Conservation (phyloP, 1,140 invertebrate species). For the Sarcophaga peregrina region DNA sequence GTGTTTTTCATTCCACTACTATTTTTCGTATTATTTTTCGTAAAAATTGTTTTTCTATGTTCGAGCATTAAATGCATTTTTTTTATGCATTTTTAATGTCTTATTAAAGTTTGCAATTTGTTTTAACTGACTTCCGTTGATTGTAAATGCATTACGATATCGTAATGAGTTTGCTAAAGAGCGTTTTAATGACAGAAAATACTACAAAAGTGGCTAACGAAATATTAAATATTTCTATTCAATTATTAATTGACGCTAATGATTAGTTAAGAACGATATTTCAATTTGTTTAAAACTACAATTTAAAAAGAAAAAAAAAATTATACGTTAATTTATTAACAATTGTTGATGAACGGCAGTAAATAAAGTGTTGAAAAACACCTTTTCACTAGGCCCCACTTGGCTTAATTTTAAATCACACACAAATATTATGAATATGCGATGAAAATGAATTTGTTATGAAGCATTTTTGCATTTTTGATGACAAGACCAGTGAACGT, state of each 20-base stretch:
- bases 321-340: background rate
- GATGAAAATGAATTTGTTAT: background rate
- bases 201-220: background rate
- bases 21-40: too few species aligned
- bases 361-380: background rate
- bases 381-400: background rate
- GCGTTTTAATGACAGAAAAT: background rate
- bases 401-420: too few species aligned
- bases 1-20: too few species aligned
- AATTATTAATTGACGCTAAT: background rate
- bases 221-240: background rate
- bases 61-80: background rate
- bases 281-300: too few species aligned
- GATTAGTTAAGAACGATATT: background rate
- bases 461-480: background rate
- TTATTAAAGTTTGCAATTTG: background rate
- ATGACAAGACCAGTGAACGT: background rate
- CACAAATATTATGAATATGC: too few species aligned
- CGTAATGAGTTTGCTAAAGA: background rate
- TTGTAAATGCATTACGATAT: background rate
- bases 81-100: background rate
- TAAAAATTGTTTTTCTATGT: too few species aligned
- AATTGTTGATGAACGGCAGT: background rate
- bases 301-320: too few species aligned
- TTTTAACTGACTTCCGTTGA: constrained; percentile 8